Evolutionary conservation across 2,888 invertebrate species (phyloP), one percentile per base, ranked within the genome.

Genomic region (Chalcis sispes): DNA sequence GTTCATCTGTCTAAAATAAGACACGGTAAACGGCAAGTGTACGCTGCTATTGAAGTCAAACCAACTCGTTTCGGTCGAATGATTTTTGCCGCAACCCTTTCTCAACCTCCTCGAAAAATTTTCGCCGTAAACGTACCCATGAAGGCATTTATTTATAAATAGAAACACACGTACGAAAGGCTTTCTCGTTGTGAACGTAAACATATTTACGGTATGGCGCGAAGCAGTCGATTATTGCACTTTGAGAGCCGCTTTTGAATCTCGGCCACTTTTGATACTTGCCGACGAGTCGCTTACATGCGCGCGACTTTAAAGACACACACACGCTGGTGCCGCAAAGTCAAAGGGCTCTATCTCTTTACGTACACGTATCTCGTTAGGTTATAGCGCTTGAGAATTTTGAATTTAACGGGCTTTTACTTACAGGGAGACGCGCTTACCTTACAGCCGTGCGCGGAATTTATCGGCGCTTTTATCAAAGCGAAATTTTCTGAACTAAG

Each of bases 241-340:
- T 72, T 76, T 76, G 61, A 66, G 64, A 3, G 32, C 5, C 40
- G 69, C 70, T 65, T 75, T 75, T 75, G 75, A 70, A 75, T 75
- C 66, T 61, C 46, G 71, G 40, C 27, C 61, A 74, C 62, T 74
- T 74, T 62, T 69, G 36, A 61, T 54, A 46, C 61, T 50, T 48
- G n/a, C 13, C 15, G 25, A 10, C 40, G 25, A 52, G 3, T 23
- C 25, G n/a, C 29, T n/a, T 40, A 50, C 25, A 29, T n/a, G n/a
- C n/a, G n/a, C n/a, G n/a, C 61, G 72, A 54, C 70, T 52, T 56
- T 67, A 27, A 42, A 71, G 65, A 65, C 70, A 65, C 71, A 71
- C 66, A 71, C 65, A 56, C 76, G 48, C 65, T 58, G 52, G 36
- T 59, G 50, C 46, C 40, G 18, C 64, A 75, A 61, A 71, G 75